phyloP scores from a whole-genome alignment of 2,888 invertebrate species.

The Coecobrya sp. region DNA sequence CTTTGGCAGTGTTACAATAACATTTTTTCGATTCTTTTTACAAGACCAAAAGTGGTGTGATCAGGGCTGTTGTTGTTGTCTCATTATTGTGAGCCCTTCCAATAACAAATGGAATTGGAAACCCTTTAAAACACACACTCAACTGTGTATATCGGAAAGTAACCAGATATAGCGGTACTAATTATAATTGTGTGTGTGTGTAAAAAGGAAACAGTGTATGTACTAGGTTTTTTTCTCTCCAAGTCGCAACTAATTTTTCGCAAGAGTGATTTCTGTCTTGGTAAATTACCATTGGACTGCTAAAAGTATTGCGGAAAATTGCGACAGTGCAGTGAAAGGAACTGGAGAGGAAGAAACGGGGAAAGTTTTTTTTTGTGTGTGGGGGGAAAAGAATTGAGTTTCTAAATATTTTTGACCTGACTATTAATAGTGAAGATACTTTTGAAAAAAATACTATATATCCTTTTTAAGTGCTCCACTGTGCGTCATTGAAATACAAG shows the following conservation, averaged over 20 bases:
- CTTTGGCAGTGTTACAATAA: slow-evolving; percentile 35
- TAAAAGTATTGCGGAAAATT: slow-evolving; percentile 24
- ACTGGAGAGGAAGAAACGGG: slow-evolving; percentile 40
- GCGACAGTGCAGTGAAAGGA: slow-evolving; percentile 15
- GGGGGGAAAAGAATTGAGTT: neutral
- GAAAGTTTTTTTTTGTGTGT: neutral
- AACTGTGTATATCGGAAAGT: neutral
- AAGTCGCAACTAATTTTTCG: slow-evolving; percentile 52
- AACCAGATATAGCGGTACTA: neutral
- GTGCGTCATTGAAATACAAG: neutral
- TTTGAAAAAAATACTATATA: neutral
- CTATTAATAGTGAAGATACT: neutral
- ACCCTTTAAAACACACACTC: neutral
- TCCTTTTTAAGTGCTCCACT: neutral
- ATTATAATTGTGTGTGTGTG: neutral
- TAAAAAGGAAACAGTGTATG: neutral
- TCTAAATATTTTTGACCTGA: neutral
- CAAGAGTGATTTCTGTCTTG: slow-evolving; percentile 46
- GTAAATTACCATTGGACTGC: slow-evolving; percentile 31
- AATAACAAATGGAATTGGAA: neutral
- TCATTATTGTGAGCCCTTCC: slow-evolving; percentile 20
- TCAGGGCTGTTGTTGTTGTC: neutral
- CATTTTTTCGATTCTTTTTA: neutral
- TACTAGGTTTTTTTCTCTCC: neutral
- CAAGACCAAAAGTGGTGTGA: neutral